These are phyloP conservation scores for Helicoverpa armigera DNA, from an alignment of 1,140 invertebrate species.

Conservation along the genomic window DNA sequence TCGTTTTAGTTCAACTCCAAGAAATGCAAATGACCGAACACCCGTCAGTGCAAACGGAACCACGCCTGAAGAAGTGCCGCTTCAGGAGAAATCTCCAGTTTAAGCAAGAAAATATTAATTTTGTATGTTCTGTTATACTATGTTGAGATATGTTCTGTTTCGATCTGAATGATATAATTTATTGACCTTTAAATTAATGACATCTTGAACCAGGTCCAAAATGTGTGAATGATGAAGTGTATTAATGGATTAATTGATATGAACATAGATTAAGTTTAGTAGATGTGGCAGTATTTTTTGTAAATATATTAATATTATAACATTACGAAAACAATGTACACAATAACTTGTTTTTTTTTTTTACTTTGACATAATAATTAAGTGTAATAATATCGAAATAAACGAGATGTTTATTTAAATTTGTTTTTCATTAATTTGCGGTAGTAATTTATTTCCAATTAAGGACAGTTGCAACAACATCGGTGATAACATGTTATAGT, in stretches of 20 bases:
- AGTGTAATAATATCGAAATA: conserved; percentile 48
- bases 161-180: conserved; percentile 76
- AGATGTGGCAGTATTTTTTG: conserved; percentile 57
- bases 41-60: conserved; percentile 70
- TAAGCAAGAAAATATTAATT: conserved; percentile 55
- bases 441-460: conserved; percentile 9
- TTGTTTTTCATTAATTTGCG: neutral
- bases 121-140: conserved; percentile 31
- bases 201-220: conserved; percentile 38
- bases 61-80: conserved; percentile 78
- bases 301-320: conserved; percentile 52
- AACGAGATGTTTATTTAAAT: conserved; percentile 44
- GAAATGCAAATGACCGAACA: conserved; percentile 66
- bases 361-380: conserved; percentile 59
- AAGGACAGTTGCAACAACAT: too few relatives aligned
- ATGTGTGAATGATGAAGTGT: conserved; percentile 42
- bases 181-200: conserved; percentile 50
- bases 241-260: conserved; percentile 39
- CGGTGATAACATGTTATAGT: too few relatives aligned
- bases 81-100: conserved; percentile 80
- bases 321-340: conserved; percentile 43
- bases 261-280: conserved; percentile 65
- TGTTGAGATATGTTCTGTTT: conserved; percentile 64
- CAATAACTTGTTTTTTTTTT: conserved; percentile 55
- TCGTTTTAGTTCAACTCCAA: conserved; percentile 75